Conservation (phyloP, 2,113 vertebrate genomes). For the Ptilonorhynchus violaceus region DNA sequence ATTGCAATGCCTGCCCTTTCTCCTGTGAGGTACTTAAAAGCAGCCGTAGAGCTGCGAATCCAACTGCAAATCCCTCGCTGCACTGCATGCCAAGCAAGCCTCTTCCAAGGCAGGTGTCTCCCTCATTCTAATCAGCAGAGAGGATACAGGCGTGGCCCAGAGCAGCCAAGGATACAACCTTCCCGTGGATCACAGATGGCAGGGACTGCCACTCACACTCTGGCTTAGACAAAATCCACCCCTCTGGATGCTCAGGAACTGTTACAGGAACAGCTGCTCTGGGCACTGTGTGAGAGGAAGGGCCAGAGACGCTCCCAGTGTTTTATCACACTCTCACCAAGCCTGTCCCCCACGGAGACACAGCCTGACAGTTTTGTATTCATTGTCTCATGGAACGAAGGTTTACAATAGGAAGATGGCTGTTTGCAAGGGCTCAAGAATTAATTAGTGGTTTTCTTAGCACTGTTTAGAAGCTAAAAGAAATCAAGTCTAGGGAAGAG, state of each 20-base stretch:
- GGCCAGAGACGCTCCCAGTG: not conserved
- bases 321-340: not conserved
- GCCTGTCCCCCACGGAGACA: not conserved
- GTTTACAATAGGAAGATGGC: not conserved
- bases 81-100: accelerated
- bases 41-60: not conserved
- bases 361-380: not conserved
- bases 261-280: not conserved
- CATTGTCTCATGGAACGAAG: not conserved
- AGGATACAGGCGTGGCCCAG: not conserved
- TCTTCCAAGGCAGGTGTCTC: not conserved
- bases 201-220: not conserved
- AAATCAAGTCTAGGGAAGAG: not conserved
- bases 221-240: not conserved
- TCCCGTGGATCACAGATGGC: not conserved
- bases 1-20: not conserved
- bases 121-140: not conserved
- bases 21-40: not conserved
- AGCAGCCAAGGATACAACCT: not conserved
- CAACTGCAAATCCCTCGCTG: not conserved
- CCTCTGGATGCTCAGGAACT: not conserved
- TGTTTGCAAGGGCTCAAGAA: not conserved
- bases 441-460: not conserved
- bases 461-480: not conserved
- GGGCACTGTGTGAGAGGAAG: not conserved